Percentiles rank a stretch among this genome's conserved stretches.
Evolutionary conservation across 2,113 vertebrate genomes (phyloP).

Genomic region (Hippocampus zosterae): DNA sequence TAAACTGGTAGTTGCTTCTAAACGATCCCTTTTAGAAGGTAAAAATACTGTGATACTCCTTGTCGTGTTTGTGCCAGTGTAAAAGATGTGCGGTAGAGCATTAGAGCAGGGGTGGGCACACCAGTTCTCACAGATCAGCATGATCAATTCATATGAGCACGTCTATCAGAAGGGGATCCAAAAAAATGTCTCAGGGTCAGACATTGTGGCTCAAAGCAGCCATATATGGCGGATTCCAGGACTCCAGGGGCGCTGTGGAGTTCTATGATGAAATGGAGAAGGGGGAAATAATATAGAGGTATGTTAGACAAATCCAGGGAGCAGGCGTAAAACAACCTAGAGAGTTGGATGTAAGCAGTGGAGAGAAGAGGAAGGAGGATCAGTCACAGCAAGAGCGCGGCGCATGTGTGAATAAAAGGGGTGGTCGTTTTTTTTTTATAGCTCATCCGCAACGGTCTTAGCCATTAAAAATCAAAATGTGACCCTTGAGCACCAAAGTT

Average conservation of each 20-base stretch:
- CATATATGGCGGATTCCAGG: background rate
- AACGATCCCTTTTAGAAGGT: background rate
- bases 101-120: background rate
- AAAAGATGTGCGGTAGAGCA: conserved; percentile 4
- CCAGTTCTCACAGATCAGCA: background rate
- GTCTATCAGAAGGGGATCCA: background rate
- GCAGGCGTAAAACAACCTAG: background rate
- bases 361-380: background rate
- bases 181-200: background rate
- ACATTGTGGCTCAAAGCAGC: background rate
- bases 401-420: background rate
- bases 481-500: background rate
- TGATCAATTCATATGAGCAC: background rate
- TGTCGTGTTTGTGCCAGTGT: conserved; percentile 22
- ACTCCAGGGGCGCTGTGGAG: background rate
- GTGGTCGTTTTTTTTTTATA: no score
- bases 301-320: background rate
- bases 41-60: conserved; percentile 43
- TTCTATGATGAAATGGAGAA: background rate
- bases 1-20: conserved; percentile 9
- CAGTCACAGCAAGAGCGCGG: background rate
- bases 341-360: background rate
- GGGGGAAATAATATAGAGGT: background rate
- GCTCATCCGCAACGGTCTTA: no score
- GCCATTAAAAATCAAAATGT: background rate